These are phyloP conservation scores for Garrulus glandarius DNA, from an alignment of 2,797 vertebrate genomes.

Conservation along the genomic window DNA sequence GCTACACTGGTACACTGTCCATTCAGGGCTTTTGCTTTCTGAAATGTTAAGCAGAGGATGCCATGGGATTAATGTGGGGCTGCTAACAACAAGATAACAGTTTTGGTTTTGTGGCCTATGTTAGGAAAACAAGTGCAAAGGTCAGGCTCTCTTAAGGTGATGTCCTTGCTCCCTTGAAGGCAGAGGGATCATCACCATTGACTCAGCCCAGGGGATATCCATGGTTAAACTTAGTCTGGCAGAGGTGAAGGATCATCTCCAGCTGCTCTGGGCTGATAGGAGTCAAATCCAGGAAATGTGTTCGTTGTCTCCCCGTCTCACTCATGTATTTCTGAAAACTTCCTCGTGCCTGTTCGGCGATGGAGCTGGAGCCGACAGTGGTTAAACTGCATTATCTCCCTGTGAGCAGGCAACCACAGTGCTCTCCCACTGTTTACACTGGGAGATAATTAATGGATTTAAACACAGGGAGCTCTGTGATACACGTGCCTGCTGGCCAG, in stretches of 20 bases:
- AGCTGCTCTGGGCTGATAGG: background rate
- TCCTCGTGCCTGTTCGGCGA: background rate
- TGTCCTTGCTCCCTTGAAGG: background rate
- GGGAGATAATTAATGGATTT: constrained; percentile 40
- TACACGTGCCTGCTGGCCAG: background rate
- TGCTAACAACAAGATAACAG: background rate
- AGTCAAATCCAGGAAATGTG: background rate
- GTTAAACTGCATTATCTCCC: constrained; percentile 54
- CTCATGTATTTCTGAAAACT: background rate
- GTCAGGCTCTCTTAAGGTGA: background rate
- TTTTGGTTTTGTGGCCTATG: background rate
- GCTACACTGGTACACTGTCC: background rate
- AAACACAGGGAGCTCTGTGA: background rate
- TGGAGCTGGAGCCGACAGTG: background rate
- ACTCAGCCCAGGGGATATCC: background rate
- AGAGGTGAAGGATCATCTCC: background rate
- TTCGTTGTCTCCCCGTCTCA: background rate
- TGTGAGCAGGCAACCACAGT: background rate
- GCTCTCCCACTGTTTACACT: constrained; percentile 33
- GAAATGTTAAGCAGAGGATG: background rate
- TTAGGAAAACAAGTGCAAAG: background rate
- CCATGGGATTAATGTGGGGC: background rate
- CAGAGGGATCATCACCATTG: background rate
- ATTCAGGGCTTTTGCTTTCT: background rate
- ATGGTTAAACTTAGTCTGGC: background rate